Conservation (phyloP, 2,888 invertebrate species). For the Lochmaea crataegi region DNA sequence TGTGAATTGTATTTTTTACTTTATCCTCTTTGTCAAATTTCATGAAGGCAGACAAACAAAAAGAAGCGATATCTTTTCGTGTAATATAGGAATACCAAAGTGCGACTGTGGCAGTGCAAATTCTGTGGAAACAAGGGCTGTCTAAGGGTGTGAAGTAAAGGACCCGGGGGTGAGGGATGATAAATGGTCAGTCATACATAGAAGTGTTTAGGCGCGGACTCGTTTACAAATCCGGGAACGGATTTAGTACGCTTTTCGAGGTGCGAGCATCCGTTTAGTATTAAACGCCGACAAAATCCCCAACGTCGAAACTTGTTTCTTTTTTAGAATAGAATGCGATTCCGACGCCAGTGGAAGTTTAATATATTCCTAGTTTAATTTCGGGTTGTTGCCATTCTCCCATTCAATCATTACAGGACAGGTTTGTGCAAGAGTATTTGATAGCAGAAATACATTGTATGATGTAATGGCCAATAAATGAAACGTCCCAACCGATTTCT, state of each 20-base stretch:
- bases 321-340: constrained; percentile 44
- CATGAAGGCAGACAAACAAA: constrained; percentile 32
- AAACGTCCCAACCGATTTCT: no score
- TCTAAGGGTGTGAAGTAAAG: constrained; percentile 51
- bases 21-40: constrained; percentile 21
- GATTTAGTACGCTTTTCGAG: constrained; percentile 63
- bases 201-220: constrained; percentile 63
- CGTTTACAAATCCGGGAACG: constrained; percentile 60
- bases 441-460: not conserved
- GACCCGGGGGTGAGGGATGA: constrained; percentile 62
- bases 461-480: no score
- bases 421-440: not conserved
- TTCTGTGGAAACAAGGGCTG: constrained; percentile 49
- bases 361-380: constrained; percentile 51
- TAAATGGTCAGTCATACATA: constrained; percentile 66
- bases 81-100: constrained; percentile 25
- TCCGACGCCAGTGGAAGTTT: constrained; percentile 45
- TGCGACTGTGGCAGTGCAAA: constrained; percentile 40
- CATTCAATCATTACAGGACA: not conserved
- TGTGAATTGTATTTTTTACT: not conserved
- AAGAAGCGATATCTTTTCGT: constrained; percentile 38
- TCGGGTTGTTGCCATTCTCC: constrained; percentile 43
- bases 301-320: constrained; percentile 52
- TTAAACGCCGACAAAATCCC: constrained; percentile 56
- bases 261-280: constrained; percentile 61